Base-by-base conservation (phyloP, 92 coral and sea anemone genomes). In the Virgularia gustaviana region DNA sequence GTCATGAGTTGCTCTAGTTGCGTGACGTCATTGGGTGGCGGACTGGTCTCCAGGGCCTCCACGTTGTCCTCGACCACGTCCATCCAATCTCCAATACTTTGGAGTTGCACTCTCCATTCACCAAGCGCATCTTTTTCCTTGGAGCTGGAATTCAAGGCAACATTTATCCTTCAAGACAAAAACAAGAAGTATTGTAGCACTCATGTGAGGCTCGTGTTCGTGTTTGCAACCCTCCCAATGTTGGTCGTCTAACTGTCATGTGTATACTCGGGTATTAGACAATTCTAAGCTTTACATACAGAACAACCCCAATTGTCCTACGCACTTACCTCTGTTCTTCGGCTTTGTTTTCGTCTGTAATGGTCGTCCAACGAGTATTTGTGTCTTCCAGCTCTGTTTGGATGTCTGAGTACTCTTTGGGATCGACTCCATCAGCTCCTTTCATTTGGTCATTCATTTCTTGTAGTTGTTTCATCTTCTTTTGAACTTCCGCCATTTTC, bases 291-390 rank as follows among this genome's bases (percentile, higher is more conserved):
- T n/a, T n/a, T n/a, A n/a, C n/a, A n/a, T n/a, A n/a, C n/a, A n/a
- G n/a, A n/a, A n/a, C n/a, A n/a, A n/a, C n/a, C n/a, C n/a, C n/a
- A n/a, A n/a, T n/a, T n/a, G n/a, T n/a, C n/a, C n/a, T n/a, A n/a
- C n/a, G n/a, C n/a, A n/a, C n/a, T n/a, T 68, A 68, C 75, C 75
- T 68, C 51, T 49, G 45, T 8, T 49, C 61, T 34, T 68, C 75
- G 5, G 75, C 2, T n/a, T 68, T 49, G 33, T 20, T 49, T 3
- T 68, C 75, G 20, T 19, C 8, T 0, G 60, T 68, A 11, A 49
- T 32, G 9, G 1, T 68, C 18, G 62, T 34, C 75, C 75, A 68
- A 9, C 75, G 60, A 7, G 75, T 15, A 19, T 49, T 47, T 19
- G 51, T 43, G 4, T 35, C 3, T 2, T 49, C 27, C 45, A 49